Evolutionary conservation across 1,140 invertebrate species (phyloP).

Genomic region (Tetragnatha versicolor): DNA sequence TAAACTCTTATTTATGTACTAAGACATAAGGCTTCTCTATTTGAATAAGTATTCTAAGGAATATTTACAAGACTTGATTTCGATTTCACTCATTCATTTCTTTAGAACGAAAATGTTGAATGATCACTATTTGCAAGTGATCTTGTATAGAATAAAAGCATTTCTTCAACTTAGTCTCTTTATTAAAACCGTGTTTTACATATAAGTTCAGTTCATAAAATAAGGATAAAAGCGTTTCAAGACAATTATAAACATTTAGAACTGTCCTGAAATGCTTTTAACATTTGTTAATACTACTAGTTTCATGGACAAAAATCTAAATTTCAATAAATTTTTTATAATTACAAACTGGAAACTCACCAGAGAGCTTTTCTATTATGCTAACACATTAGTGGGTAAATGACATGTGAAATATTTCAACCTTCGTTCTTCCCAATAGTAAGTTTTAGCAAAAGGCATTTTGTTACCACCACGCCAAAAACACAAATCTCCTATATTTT

Average conservation of each 20-base stretch:
- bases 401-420: too few relatives aligned
- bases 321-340: background rate
- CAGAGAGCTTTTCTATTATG: too few relatives aligned
- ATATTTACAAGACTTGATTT: slow-evolving; percentile 1
- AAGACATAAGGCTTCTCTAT: slow-evolving; percentile 20
- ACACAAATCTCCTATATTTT: too few relatives aligned
- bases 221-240: too few relatives aligned
- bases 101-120: slow-evolving; percentile 32
- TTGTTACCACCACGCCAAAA: too few relatives aligned
- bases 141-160: slow-evolving; percentile 34
- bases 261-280: background rate
- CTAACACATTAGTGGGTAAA: too few relatives aligned
- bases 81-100: background rate
- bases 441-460: too few relatives aligned
- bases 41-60: background rate
- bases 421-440: too few relatives aligned
- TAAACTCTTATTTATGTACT: slow-evolving; percentile 8
- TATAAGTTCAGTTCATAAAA: too few relatives aligned
- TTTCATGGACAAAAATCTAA: background rate
- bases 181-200: background rate
- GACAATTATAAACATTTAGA: background rate
- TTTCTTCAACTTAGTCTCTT: background rate
- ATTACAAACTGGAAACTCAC: too few relatives aligned
- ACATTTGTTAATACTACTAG: background rate
- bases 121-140: slow-evolving; percentile 7